Base-by-base conservation (phyloP, 2,888 invertebrate genomes). In the Torymus aiolomorphi region DNA sequence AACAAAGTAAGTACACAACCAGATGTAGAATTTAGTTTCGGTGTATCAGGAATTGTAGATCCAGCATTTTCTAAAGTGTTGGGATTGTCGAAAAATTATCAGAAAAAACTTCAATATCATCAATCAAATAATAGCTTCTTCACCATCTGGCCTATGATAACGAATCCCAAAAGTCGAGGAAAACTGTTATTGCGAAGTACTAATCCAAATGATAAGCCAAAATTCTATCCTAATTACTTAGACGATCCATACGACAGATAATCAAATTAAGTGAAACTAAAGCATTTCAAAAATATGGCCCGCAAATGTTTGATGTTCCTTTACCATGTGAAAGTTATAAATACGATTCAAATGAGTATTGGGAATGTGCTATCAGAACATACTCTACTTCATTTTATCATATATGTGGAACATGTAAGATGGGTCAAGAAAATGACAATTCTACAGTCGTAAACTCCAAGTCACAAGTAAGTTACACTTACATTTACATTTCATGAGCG, bases 331-430 rank as follows among this genome's bases (percentile, higher is more conserved):
- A 92, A 63, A 20, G 92, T 56, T 91, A 92, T 0, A 87, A 90
- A 0, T 94, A 93, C 83, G 94, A 92, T 0, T 92, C 93, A 16
- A 95, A 95, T 83, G 92, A 91, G 0, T 95, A 95, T 86, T 94
- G 94, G 90, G 93, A 92, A 52, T 95, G 95, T 85, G 92, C 94
- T 86, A 92, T 93, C 0, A 92, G 93, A 78, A 93, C 93, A 89
- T 92, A 94, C 82, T 93, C 94, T 0, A 93, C 94, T 82, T 95
- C 94, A 1, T 93, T 95, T 76, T 95, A 95, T 87, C 95, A 95
- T 87, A 93, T 94, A 82, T 87, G 88, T 20, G 93, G 94, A 0
- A 94, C 94, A 0, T 92, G 93, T 82, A 93, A 93, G 84, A 94
- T 95, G 95, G 94, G 94, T 0, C 93, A 94, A 0, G 86, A 85